phyloP scores from a whole-genome alignment of 1,140 invertebrate species.

The Heliconius himera region DNA sequence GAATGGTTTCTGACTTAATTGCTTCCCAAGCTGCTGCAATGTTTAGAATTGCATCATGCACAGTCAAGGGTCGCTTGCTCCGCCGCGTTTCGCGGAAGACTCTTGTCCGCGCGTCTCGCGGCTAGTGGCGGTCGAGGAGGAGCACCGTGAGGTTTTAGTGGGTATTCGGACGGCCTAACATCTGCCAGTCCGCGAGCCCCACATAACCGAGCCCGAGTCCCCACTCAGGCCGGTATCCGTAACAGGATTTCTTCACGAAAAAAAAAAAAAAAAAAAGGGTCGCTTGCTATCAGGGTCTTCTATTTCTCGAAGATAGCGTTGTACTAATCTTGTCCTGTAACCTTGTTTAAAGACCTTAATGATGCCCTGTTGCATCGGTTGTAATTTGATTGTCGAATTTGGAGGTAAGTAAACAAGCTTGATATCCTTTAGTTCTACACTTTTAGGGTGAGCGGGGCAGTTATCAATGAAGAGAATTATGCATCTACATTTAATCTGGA shows the following conservation, averaged over 20 bases:
- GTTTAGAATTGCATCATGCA: neutral
- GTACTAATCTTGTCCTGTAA: neutral
- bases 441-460: neutral
- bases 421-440: neutral
- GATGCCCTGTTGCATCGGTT: neutral
- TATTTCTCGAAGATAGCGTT: neutral
- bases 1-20: slow-evolving; percentile 38
- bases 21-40: slow-evolving; percentile 39
- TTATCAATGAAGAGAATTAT: neutral
- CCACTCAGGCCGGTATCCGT: too few relatives aligned
- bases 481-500: neutral
- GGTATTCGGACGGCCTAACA: too few relatives aligned
- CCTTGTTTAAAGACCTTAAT: neutral
- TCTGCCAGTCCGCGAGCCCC: too few relatives aligned
- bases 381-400: neutral
- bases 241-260: too few relatives aligned
- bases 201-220: too few relatives aligned
- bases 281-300: neutral
- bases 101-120: too few relatives aligned
- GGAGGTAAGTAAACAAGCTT: neutral
- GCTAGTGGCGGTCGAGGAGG: too few relatives aligned
- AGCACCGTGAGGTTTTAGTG: too few relatives aligned
- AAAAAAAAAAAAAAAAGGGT: too few relatives aligned
- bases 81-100: too few relatives aligned
- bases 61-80: neutral